A percentile compares a stretch with the other conserved stretches of the same genome.
phyloP scores from a whole-genome alignment of 2,888 invertebrate genomes.

The Pyralis farinalis region DNA sequence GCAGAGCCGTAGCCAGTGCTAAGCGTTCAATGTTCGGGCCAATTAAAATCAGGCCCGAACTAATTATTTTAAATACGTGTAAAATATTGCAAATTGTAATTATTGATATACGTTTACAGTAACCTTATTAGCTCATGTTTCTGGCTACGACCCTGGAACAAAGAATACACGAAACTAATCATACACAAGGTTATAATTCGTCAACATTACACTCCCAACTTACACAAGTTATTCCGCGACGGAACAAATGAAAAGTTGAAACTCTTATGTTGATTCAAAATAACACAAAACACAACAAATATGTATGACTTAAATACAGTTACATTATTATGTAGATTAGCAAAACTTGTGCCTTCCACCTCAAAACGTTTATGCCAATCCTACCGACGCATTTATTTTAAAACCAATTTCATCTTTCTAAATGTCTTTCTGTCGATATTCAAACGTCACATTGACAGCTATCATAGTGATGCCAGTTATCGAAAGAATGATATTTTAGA shows the following conservation, averaged over 20 bases:
- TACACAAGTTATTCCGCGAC: conserved; percentile 32
- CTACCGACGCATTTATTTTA: conserved; percentile 26
- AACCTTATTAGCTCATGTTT: not conserved
- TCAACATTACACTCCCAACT: conserved; percentile 47
- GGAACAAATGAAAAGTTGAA: conserved; percentile 54
- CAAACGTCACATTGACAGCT: conserved; percentile 19
- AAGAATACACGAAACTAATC: conserved; percentile 40
- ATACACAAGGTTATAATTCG: conserved; percentile 34
- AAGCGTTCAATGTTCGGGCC: too few species aligned
- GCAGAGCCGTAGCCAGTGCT: conserved; percentile 8
- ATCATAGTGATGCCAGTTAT: not conserved
- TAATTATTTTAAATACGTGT: conserved; percentile 1
- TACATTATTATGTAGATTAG: conserved; percentile 41
- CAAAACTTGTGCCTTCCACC: conserved; percentile 66
- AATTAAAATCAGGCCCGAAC: too few species aligned
- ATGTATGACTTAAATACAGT: conserved; percentile 57
- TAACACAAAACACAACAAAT: conserved; percentile 74
- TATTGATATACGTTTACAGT: too few species aligned
- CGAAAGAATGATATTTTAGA: conserved; percentile 3
- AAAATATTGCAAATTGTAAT: not conserved
- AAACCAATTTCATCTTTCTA: conserved; percentile 30
- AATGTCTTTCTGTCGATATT: conserved; percentile 20
- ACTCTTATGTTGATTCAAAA: conserved; percentile 52
- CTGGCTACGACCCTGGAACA: conserved; percentile 5
- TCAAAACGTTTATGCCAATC: conserved; percentile 36